Evolutionary conservation across 2,797 vertebrate species (phyloP), one percentile per base, ranked within the genome.

Genomic region (Enteromius viviparus): DNA sequence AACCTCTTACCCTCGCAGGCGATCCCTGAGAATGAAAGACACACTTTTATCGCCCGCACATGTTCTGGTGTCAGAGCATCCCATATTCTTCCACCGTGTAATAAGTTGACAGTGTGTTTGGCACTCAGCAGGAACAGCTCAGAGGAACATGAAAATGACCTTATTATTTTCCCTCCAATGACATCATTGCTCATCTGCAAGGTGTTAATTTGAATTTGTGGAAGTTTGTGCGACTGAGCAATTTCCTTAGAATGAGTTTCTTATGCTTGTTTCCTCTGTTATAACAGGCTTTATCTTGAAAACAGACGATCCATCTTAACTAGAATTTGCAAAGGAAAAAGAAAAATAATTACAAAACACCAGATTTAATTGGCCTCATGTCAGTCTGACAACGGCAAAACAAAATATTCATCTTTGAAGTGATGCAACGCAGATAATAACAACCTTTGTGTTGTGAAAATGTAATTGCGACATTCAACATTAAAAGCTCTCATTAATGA

Each of bases 361-460:
- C 23, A 17, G 47, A 76, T 58, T 78, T 70, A 71, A 78, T 83
- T 70, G 64, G 71, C 53, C 40, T 82, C 26, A 40, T 85, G 53
- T 85, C 80, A 68, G 81, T 89, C 91, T 93, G 92, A 93, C 93
- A 90, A 87, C 88, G 88, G 91, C 90, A 91, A 94, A 94, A 93
- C 92, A 91, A 91, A 93, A 89, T 92, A 91, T 91, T 91, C 91
- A 90, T 91, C 90, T 92, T 91, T 80, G 45, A 82, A 91, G 88
- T 90, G 90, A 89, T 90, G 88, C 91, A 90, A 90, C 88, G 89
- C 86, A 90, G 88, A 92, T 92, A 94, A 93, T 94, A 93, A 93
- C 91, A 91, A 92, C 91, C 90, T 93, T 92, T 91, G 93, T 93
- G 90, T 90, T 88, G 88, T 89, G 76, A 84, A 90, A 85, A 75